Conservation (phyloP, 2,113 vertebrate species). For the Oryzias melastigma region DNA sequence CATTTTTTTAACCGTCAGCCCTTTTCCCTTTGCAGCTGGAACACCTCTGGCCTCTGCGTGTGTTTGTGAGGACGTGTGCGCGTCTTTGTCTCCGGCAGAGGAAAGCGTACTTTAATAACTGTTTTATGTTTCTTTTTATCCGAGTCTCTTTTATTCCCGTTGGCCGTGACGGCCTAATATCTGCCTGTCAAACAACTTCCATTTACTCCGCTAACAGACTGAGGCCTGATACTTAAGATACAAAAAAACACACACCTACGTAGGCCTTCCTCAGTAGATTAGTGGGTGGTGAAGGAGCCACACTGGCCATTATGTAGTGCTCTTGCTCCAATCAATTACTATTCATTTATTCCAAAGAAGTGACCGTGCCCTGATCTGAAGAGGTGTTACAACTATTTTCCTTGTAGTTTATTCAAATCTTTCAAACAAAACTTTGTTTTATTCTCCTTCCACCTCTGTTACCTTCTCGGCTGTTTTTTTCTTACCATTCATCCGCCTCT, state of each 20-base stretch:
- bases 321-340: slow-evolving; percentile 73
- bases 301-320: slow-evolving; percentile 56
- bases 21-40: slow-evolving; percentile 43
- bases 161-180: slow-evolving; percentile 73
- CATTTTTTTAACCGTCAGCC: slow-evolving; percentile 54
- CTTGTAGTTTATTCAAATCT: slow-evolving; percentile 52
- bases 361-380: slow-evolving; percentile 63
- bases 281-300: slow-evolving; percentile 66
- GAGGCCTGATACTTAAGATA: slow-evolving; percentile 70
- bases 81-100: slow-evolving; percentile 59
- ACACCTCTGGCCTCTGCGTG: slow-evolving; percentile 42
- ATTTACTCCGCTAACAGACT: slow-evolving; percentile 56
- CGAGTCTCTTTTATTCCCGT: slow-evolving; percentile 59
- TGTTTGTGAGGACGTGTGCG: slow-evolving; percentile 12
- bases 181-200: slow-evolving; percentile 70
- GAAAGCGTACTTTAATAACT: slow-evolving; percentile 63
- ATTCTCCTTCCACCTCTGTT: slow-evolving; percentile 46
- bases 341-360: slow-evolving; percentile 71
- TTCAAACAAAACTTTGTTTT: slow-evolving; percentile 57
- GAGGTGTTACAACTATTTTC: slow-evolving; percentile 53
- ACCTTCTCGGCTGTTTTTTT: slow-evolving; percentile 36
- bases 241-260: slow-evolving; percentile 63
- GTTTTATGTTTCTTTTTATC: slow-evolving; percentile 64
- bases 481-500: slow-evolving; percentile 13
- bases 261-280: slow-evolving; percentile 51